Evolutionary conservation across 2,113 vertebrate species (phyloP), one percentile per base, ranked within the genome.

Genomic region (Athene cunicularia): DNA sequence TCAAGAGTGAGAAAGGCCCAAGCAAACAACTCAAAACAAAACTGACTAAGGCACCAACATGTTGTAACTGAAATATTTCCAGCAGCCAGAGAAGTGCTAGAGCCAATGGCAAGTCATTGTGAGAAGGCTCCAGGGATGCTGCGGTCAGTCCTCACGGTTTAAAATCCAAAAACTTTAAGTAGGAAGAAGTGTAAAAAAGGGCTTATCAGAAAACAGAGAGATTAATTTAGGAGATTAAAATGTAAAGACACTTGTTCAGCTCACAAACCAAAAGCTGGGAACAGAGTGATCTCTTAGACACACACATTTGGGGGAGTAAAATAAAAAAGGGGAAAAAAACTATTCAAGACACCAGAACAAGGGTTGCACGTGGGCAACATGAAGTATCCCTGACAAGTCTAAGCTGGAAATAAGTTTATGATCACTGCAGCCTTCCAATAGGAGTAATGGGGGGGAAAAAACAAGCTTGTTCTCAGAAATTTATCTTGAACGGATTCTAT

Each of bases 381-480:
- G 90, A 96, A 95, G 73, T 45, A 75, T 8, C 77, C 80, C 84
- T 95, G 96, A 97, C 90, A 96, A 53, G 93, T 9, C 45, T 18
- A 82, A 53, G 80, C 92, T 93, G 87, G 81, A 91, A 80, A 86
- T 91, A 80, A 82, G 93, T 97, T 97, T 96, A 96, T 96, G 95
- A 96, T 87, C 95, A 96, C 13, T 91, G 75, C 83, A 92, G 80
- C 72, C 41, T 96, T 28, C 47, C 87, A 96, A 97, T 76, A 56
- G 96, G 92, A 96, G 92, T 96, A 96, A 97, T 93, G 91, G 96
- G 81, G 96, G 58, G 93, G 93, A 85, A 90, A 43, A 82, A 95
- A 96, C 60, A 95, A 87, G 77, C 95, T 96, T 96, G 91, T 95
- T 95, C 87, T 85, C 87, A 45, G 71, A 94, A 79, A 70, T 56